Conservation (phyloP, 2,888 invertebrate species). For the Eupithecia dodoneata region DNA sequence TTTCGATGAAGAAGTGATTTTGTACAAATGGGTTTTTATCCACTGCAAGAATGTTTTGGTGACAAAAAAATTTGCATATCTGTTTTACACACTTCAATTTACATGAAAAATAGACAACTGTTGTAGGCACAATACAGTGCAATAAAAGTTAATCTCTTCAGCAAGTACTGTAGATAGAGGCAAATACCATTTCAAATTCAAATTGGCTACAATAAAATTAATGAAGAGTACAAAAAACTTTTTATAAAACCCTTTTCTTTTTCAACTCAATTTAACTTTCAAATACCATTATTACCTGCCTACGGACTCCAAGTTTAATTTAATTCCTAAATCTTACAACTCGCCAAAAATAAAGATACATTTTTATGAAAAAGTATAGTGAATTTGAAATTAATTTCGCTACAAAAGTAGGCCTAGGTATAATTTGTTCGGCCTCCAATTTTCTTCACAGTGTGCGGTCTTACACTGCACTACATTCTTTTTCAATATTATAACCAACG, state of each 20-base stretch:
- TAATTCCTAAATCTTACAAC: background rate
- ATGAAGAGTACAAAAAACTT: conserved; percentile 6
- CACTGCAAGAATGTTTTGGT: background rate
- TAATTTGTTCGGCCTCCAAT: background rate
- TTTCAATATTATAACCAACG: too few relatives aligned
- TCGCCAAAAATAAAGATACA: background rate
- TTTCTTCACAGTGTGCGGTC: background rate
- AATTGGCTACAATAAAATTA: background rate
- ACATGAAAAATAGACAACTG: background rate
- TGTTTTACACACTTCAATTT: too few relatives aligned
- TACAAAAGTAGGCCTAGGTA: background rate
- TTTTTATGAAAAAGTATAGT: background rate
- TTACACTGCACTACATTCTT: too few relatives aligned
- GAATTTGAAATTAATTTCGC: background rate
- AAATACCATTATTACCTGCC: background rate
- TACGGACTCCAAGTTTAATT: background rate
- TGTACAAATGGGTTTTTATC: background rate
- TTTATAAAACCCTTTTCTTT: conserved; percentile 12
- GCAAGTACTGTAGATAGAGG: background rate
- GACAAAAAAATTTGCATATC: too few relatives aligned
- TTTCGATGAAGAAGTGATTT: conserved; percentile 4
- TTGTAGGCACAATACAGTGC: background rate
- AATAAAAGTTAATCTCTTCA: background rate
- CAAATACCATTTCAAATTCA: background rate
- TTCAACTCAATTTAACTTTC: conserved; percentile 18